Percentiles rank a stretch among this genome's conserved stretches.
Evolutionary conservation across 2,888 invertebrate species (phyloP).

Genomic region (Pachydiplax longipennis): DNA sequence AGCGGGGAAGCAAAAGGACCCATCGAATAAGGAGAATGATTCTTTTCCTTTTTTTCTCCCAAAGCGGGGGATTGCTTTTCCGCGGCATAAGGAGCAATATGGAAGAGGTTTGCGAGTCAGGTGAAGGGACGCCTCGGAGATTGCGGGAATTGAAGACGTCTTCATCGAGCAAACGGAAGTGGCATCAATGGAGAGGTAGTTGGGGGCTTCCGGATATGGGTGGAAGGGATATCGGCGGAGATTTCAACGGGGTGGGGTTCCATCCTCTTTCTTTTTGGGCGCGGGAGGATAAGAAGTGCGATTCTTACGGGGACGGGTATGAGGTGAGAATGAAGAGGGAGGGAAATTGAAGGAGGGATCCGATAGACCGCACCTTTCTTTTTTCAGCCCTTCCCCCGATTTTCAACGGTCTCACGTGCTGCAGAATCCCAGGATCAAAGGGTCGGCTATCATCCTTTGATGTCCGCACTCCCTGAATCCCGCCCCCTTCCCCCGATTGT

Average conservation of each 20-base stretch:
- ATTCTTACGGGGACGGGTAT: not conserved
- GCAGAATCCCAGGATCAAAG: constrained; percentile 25
- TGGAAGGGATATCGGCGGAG: not conserved
- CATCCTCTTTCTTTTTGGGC: not conserved
- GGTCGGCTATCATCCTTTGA: constrained; percentile 17
- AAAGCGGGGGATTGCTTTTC: not conserved
- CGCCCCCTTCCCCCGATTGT: constrained; percentile 2
- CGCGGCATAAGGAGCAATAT: not conserved
- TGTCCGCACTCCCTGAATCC: not conserved
- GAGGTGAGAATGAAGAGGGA: not conserved
- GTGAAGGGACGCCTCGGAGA: not conserved
- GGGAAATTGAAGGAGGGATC: not conserved
- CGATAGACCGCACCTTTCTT: not conserved
- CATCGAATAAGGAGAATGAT: not conserved
- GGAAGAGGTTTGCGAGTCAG: not conserved
- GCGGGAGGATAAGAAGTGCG: not conserved
- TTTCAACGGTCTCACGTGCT: not conserved
- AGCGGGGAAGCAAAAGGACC: not conserved
- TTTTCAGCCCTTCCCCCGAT: not conserved
- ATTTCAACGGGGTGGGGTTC: not conserved
- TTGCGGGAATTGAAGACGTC: constrained; percentile 1
- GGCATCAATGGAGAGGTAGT: not conserved
- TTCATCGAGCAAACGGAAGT: constrained; percentile 15
- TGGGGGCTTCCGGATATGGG: not conserved
- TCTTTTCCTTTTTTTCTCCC: not conserved